phyloP scores from a whole-genome alignment of 2,888 invertebrate species.

The Gnatocerus cornutus region DNA sequence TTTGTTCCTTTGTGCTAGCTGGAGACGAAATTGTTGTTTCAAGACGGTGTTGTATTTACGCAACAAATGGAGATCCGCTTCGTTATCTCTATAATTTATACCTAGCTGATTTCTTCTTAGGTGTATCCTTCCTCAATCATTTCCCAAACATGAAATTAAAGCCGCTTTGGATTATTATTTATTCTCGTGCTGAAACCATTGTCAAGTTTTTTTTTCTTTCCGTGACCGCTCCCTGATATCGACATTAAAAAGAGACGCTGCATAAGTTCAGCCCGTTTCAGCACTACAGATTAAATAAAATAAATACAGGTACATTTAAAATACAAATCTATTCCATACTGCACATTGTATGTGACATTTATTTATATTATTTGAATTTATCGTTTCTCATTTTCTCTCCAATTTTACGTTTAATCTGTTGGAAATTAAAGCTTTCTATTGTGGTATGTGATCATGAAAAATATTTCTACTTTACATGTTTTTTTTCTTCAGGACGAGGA shows the following conservation, averaged over 20 bases:
- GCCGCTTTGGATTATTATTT: not conserved
- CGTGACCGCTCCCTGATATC: not conserved
- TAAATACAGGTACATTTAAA: not conserved
- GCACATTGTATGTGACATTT: constrained; percentile 2
- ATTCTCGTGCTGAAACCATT: not conserved
- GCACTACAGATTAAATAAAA: not conserved
- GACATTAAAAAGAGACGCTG: not conserved
- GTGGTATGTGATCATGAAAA: not conserved
- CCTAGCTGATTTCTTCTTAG: constrained; percentile 1
- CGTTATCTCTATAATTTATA: constrained; percentile 28
- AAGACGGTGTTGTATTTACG: constrained; percentile 29
- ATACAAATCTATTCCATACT: not conserved
- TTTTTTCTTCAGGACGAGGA: not conserved
- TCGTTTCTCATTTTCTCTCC: not conserved
- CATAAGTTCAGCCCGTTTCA: not conserved
- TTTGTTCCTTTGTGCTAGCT: constrained; percentile 14
- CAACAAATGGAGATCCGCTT: constrained; percentile 36
- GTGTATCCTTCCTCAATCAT: too few relatives aligned
- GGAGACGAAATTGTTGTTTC: constrained; percentile 32
- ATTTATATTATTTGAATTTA: not conserved
- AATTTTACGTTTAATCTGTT: not conserved
- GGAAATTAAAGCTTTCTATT: not conserved
- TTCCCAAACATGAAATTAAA: too few relatives aligned
- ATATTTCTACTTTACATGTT: not conserved
- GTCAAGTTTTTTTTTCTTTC: not conserved